A percentile compares a stretch with the other conserved stretches of the same genome.
phyloP scores from a whole-genome alignment of 1,140 invertebrate species.

The Formica exsecta region DNA sequence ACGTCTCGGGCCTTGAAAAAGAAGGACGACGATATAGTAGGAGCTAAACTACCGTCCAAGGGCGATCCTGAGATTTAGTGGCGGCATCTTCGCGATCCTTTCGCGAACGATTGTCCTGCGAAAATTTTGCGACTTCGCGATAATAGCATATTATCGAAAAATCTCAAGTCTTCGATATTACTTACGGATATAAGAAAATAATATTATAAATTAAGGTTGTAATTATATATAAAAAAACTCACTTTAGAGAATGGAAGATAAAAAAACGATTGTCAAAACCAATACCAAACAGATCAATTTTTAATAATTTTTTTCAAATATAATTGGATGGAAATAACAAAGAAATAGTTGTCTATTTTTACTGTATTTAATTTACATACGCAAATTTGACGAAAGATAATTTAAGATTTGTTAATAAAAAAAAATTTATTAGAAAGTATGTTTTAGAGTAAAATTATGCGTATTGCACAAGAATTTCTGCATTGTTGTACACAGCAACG shows the following conservation, averaged over 20 bases:
- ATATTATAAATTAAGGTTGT: conserved; percentile 7
- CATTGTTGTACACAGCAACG: neutral
- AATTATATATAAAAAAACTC: neutral
- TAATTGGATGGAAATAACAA: neutral
- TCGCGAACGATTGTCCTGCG: neutral
- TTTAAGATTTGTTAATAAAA: neutral
- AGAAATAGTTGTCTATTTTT: neutral
- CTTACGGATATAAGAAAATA: neutral
- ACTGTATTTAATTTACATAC: neutral
- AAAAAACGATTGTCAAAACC: neutral
- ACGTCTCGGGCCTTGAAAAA: conserved; percentile 49
- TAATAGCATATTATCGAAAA: neutral
- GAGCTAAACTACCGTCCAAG: conserved; percentile 18
- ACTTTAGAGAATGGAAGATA: neutral
- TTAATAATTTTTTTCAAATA: neutral
- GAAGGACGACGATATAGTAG: conserved; percentile 17
- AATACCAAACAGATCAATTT: neutral
- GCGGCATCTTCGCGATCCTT: conserved; percentile 21
- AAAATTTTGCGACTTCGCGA: neutral
- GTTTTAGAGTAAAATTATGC: neutral
- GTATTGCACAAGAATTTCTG: neutral
- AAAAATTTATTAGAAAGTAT: neutral
- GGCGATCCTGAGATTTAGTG: conserved; percentile 14
- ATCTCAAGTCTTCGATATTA: neutral
- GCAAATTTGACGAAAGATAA: neutral